phyloP scores from a whole-genome alignment of 1,140 invertebrate genomes.

The Cydia strobilella region DNA sequence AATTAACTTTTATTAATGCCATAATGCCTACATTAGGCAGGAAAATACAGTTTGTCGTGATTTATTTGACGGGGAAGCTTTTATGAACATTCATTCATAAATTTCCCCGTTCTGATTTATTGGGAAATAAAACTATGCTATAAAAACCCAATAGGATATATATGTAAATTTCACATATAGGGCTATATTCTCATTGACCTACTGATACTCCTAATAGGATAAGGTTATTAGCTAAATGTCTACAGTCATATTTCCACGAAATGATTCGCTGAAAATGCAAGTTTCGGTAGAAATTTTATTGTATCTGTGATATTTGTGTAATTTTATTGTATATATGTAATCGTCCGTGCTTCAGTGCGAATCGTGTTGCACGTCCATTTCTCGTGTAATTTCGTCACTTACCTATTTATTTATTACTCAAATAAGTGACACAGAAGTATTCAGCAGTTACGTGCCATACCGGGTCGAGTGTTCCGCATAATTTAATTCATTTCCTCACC shows the following conservation, averaged over 20 bases:
- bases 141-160: background rate
- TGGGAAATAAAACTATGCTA: conserved; percentile 7
- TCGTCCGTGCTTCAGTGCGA: background rate
- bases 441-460: conserved; percentile 9
- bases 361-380: background rate
- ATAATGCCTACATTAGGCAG: background rate
- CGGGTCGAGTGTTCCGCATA: conserved; percentile 23
- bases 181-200: too few species aligned
- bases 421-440: too few species aligned
- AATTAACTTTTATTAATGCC: too few species aligned
- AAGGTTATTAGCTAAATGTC: too few species aligned
- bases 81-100: background rate
- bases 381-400: conserved; percentile 11
- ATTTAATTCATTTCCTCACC: conserved; percentile 23
- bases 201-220: too few species aligned
- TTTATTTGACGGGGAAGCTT: background rate
- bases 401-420: too few species aligned
- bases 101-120: background rate
- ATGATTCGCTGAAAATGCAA: too few species aligned
- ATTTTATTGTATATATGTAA: too few species aligned
- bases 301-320: too few species aligned
- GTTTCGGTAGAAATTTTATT: too few species aligned
- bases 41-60: background rate
- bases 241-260: background rate
- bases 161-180: too few species aligned